phyloP scores from a whole-genome alignment of 2,113 vertebrate genomes.

The Condylura cristata region DNA sequence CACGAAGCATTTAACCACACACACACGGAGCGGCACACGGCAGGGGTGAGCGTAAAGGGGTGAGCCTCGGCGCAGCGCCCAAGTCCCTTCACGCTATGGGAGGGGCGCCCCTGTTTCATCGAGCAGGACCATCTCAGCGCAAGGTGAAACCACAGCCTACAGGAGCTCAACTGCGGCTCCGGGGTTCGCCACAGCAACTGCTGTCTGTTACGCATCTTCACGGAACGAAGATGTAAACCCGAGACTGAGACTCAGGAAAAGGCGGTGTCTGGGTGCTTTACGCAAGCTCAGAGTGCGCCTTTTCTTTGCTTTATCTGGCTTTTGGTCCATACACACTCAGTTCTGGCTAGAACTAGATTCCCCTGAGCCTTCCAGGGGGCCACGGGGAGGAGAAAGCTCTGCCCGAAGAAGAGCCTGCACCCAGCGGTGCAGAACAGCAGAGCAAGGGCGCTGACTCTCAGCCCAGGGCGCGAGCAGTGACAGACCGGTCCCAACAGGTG shows the following conservation, averaged over 20 bases:
- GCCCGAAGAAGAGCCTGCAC: neutral
- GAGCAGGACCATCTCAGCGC: neutral
- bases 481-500: neutral
- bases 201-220: neutral
- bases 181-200: neutral
- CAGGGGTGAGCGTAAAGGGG: neutral
- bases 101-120: neutral
- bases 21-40: neutral
- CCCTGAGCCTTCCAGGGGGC: neutral
- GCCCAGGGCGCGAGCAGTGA: neutral
- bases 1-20: neutral
- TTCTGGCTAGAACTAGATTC: neutral
- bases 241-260: neutral
- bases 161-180: neutral
- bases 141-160: neutral
- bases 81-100: neutral
- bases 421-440: neutral
- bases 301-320: constrained; percentile 9
- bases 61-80: neutral
- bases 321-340: neutral
- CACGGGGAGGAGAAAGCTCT: neutral
- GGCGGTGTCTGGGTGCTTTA: neutral
- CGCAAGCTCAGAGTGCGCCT: neutral
- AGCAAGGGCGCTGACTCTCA: neutral
- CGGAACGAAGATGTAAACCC: neutral